These are phyloP conservation scores for Gibbula magus DNA, from an alignment of 2,888 invertebrate genomes.

Conservation along the genomic window DNA sequence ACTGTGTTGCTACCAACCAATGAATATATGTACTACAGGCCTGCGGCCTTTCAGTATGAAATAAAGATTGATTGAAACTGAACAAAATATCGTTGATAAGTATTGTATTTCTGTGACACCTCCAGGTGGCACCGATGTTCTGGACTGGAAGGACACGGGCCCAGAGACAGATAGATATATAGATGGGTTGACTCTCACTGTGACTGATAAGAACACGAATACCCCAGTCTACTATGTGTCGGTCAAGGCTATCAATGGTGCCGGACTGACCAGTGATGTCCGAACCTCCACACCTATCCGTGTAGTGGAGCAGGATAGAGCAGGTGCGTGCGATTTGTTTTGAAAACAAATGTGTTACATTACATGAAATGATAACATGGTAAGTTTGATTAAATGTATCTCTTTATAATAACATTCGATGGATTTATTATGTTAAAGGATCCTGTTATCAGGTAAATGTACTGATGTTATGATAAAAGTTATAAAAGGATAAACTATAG, in stretches of 20 bases:
- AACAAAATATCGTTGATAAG: no score
- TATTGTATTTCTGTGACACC: background rate
- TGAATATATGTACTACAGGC: no score
- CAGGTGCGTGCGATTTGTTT: conserved; percentile 41
- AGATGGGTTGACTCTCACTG: conserved; percentile 35
- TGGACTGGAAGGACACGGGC: conserved; percentile 43
- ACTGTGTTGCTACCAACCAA: no score
- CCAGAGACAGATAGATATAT: conserved; percentile 39
- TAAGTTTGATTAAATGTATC: no score
- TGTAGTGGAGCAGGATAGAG: conserved; percentile 52
- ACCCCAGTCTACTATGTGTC: conserved; percentile 59
- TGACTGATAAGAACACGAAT: conserved; percentile 30
- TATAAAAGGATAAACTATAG: no score
- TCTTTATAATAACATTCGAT: no score
- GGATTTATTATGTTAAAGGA: no score
- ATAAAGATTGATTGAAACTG: no score
- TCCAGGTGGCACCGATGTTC: conserved; percentile 37
- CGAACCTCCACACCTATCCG: conserved; percentile 45
- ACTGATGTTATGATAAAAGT: no score
- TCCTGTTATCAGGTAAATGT: no score
- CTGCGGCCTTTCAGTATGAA: no score
- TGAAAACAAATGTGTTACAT: background rate
- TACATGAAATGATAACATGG: no score
- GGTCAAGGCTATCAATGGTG: conserved; percentile 53
- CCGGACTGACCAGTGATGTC: conserved; percentile 39